Evolutionary conservation across 2,888 invertebrate genomes (phyloP).

Genomic region (Drosophila colorata): DNA sequence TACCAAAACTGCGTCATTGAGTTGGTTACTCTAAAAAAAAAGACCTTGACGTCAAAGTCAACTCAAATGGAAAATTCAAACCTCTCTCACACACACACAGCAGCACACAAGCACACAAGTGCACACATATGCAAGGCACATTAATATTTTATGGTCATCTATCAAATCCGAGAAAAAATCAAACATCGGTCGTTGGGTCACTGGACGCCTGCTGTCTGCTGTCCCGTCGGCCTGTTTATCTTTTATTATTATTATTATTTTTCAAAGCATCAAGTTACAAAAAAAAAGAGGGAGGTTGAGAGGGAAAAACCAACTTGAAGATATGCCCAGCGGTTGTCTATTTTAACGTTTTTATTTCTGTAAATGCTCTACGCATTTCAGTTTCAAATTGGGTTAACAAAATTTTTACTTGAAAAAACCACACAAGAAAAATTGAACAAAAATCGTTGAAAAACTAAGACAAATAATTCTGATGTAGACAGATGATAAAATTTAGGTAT

Average conservation of each 20-base stretch:
- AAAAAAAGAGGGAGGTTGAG: background rate
- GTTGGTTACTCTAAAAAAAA: conserved; percentile 5
- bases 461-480: conserved; percentile 55
- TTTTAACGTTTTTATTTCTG: conserved; percentile 8
- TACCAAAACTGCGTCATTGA: conserved; percentile 26
- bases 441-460: conserved; percentile 42
- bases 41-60: conserved; percentile 63
- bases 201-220: conserved; percentile 12
- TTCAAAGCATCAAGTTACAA: conserved; percentile 42
- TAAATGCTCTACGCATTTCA: conserved; percentile 37
- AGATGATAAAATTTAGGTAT: conserved; percentile 34
- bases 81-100: background rate
- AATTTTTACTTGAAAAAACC: conserved; percentile 30
- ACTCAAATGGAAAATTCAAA: conserved; percentile 35
- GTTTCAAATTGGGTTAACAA: conserved; percentile 63
- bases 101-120: conserved; percentile 16
- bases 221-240: conserved; percentile 14
- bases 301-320: conserved; percentile 31
- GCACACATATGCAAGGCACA: conserved; percentile 28
- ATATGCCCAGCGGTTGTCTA: conserved; percentile 9
- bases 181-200: conserved; percentile 42
- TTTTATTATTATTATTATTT: conserved; percentile 13
- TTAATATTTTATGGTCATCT: conserved; percentile 75
- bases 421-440: conserved; percentile 30
- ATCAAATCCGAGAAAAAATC: conserved; percentile 63